phyloP scores from a whole-genome alignment of 2,797 vertebrate species.

The Pampus argenteus region DNA sequence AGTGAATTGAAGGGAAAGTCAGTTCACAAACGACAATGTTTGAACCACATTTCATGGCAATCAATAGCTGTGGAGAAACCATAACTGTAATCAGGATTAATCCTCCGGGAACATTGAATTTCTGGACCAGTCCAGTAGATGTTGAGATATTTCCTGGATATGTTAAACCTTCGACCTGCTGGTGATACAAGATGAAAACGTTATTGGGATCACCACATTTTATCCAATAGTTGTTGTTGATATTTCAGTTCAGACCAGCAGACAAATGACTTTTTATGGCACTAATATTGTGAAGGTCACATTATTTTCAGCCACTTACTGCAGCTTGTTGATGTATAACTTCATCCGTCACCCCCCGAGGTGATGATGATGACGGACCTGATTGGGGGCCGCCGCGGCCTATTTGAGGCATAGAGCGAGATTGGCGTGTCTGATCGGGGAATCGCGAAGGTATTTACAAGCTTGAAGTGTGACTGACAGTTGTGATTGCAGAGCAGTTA shows the following conservation, averaged over 20 bases:
- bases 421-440: conserved; percentile 69
- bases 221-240: background rate
- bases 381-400: no score
- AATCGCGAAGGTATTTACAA: conserved; percentile 65
- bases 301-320: conserved; percentile 24
- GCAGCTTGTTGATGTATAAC: conserved; percentile 30
- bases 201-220: background rate
- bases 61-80: no score
- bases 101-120: no score
- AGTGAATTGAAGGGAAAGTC: no score
- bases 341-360: conserved; percentile 23
- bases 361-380: no score
- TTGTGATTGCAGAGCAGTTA: conserved; percentile 69
- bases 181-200: no score
- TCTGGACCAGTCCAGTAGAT: no score
- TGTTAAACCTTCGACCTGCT: no score
- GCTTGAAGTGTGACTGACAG: conserved; percentile 78
- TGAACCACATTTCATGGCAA: no score
- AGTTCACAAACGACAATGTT: no score
- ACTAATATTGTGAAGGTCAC: conserved; percentile 37
- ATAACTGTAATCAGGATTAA: no score
- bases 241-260: background rate
- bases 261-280: background rate
- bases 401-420: conserved; percentile 39
- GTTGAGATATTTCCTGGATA: no score